Conservation (phyloP, 2,113 vertebrate genomes). For the Tiliqua scincoides region DNA sequence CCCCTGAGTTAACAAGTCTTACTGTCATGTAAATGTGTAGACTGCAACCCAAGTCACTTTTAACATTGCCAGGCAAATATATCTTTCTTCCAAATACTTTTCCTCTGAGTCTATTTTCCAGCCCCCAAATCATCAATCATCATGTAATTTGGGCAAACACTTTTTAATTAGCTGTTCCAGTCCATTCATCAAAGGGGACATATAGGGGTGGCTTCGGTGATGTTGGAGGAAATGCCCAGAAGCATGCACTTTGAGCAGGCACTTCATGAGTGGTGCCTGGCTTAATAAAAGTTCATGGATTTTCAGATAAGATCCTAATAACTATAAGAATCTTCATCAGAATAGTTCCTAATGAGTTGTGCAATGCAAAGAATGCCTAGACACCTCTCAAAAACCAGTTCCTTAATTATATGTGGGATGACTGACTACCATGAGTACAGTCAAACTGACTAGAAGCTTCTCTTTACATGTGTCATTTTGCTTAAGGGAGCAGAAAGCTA, state of each 20-base stretch:
- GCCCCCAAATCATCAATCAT: background rate
- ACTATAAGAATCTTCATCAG: background rate
- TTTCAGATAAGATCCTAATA: constrained; percentile 1
- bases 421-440: background rate
- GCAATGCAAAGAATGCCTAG: background rate
- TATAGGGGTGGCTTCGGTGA: background rate
- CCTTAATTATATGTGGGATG: constrained; percentile 2
- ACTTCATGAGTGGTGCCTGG: background rate
- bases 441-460: background rate
- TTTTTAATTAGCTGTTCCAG: background rate
- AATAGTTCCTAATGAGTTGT: background rate
- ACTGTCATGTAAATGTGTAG: no score
- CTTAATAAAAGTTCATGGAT: constrained; percentile 12
- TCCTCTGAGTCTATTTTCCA: background rate
- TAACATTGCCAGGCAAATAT: background rate
- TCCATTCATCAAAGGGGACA: background rate
- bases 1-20: no score
- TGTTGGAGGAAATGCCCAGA: background rate
- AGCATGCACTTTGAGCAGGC: background rate
- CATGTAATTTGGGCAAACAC: background rate
- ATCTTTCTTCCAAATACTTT: background rate
- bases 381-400: constrained; percentile 1
- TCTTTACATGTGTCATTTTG: constrained; percentile 5
- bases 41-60: background rate
- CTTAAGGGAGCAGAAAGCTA: constrained; percentile 2